Evolutionary conservation across 2,888 invertebrate species (phyloP), one percentile per base, ranked within the genome.

Genomic region (Syritta pipiens): DNA sequence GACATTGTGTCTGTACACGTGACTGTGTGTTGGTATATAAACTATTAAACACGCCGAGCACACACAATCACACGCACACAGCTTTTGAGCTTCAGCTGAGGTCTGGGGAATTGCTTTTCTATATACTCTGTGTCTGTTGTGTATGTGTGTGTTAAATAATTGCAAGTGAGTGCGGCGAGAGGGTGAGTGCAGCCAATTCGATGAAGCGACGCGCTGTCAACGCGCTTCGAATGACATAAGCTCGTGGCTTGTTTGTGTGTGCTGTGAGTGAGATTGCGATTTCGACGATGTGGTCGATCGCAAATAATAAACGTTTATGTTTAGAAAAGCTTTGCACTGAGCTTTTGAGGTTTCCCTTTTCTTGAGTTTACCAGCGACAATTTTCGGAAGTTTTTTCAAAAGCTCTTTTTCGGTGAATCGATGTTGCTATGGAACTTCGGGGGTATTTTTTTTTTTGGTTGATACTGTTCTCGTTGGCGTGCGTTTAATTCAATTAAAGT

Each of bases 1-100:
- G 79, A 74, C 79, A 62, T 62, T 67, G 49, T 67, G 72, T 72
- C 79, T 72, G 49, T 79, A 79, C 67, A 72, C 74, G 67, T 74
- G 79, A 68, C 72, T 74, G 49, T 79, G 79, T 79, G 48, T 51
- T 51, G 26, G 37, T 62, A 57, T 7, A 12, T 59, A 71, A 53
- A 40, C 53, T 48, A 55, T 68, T 46, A 42, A 28, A 42, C 55
- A 37, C 19, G 17, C 17, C 9, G 37, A 1, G 14, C 9, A 17
- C 1, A 17, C n/a, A n/a, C n/a, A n/a, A n/a, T n/a, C n/a, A n/a
- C n/a, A n/a, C n/a, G 35, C 10, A 32, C 10, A 32, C 17, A 71
- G 53, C 69, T 71, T 71, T 53, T 10, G 49, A 48, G 42, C 59
- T 68, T 57, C 49, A 26, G 30, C 57, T 19, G 14, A 26, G 68